Conservation (phyloP, 2,797 vertebrate genomes). For the Myripristis jacobus region DNA sequence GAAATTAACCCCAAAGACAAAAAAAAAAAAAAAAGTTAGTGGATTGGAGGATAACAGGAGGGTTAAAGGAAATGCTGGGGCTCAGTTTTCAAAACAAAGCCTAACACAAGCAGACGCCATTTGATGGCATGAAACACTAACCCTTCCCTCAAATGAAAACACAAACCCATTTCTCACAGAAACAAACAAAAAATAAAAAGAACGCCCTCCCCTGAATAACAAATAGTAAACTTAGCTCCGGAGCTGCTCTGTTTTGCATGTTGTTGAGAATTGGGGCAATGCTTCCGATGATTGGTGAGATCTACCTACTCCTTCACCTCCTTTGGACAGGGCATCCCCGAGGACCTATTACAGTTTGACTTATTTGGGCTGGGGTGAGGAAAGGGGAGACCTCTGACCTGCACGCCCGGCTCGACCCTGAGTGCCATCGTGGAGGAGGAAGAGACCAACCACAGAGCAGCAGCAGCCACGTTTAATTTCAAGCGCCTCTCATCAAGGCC, state of each 20-base stretch:
- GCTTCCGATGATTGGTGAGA: constrained; percentile 55
- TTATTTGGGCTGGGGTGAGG: constrained; percentile 73
- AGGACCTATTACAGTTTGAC: constrained; percentile 79
- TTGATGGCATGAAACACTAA: constrained; percentile 48
- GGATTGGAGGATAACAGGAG: too few relatives aligned
- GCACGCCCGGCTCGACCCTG: constrained; percentile 52
- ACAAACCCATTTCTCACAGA: constrained; percentile 62
- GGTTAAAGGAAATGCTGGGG: constrained; percentile 62
- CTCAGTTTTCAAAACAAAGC: constrained; percentile 68
- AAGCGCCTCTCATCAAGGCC: constrained; percentile 59
- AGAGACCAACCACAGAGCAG: constrained; percentile 72
- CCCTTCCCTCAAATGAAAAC: constrained; percentile 56
- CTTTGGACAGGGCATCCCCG: constrained; percentile 65
- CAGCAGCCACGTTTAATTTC: constrained; percentile 55
- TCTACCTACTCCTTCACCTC: constrained; percentile 66
- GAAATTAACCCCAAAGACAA: too few relatives aligned
- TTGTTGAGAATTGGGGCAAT: constrained; percentile 35
- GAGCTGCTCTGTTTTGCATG: constrained; percentile 24
- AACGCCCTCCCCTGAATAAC: background rate
- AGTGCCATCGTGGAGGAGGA: constrained; percentile 51
- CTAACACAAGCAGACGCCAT: constrained; percentile 56
- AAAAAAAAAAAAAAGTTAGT: too few relatives aligned
- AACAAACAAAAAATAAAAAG: constrained; percentile 44
- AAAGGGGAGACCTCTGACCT: constrained; percentile 68
- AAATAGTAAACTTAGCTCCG: constrained; percentile 11